Evolutionary conservation across 2,113 vertebrate species (phyloP).

Genomic region (Gracilinanus agilis): DNA sequence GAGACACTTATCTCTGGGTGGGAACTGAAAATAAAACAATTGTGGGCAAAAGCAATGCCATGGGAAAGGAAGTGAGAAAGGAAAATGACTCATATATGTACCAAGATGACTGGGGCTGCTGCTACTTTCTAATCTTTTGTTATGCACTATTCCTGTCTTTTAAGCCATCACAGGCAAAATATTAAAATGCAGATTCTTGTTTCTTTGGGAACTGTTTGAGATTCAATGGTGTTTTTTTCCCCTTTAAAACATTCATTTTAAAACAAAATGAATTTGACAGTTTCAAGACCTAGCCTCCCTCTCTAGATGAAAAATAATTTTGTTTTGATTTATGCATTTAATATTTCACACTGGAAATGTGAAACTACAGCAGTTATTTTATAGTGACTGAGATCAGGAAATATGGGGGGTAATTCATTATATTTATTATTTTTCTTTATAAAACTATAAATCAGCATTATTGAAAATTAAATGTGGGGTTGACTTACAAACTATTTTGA

Average conservation of each 20-base stretch:
- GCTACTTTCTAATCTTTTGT: constrained; percentile 47
- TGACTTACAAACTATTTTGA: constrained; percentile 82
- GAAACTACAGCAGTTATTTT: constrained; percentile 88
- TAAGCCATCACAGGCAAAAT: constrained; percentile 64
- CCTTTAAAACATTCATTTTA: constrained; percentile 88
- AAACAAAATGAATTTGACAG: constrained; percentile 93
- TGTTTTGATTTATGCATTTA: constrained; percentile 97
- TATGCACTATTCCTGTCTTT: constrained; percentile 52
- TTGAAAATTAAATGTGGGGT: constrained; percentile 90
- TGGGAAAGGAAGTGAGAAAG: constrained; percentile 61
- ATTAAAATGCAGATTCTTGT: constrained; percentile 65
- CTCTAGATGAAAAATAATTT: constrained; percentile 89
- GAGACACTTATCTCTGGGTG: constrained; percentile 53
- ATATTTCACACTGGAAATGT: constrained; percentile 95
- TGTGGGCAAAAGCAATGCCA: constrained; percentile 31
- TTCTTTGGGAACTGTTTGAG: constrained; percentile 70
- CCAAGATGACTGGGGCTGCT: constrained; percentile 64
- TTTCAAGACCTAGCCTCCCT: constrained; percentile 87
- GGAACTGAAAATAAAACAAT: constrained; percentile 65
- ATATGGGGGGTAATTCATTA: constrained; percentile 92
- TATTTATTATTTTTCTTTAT: constrained; percentile 97
- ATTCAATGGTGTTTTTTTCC: constrained; percentile 81
- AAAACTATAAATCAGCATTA: constrained; percentile 93
- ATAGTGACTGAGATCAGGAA: constrained; percentile 90
- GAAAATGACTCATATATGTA: constrained; percentile 64